These are phyloP conservation scores for Porites cylindrica DNA, from an alignment of 92 coral and sea anemone genomes.

Conservation along the genomic window DNA sequence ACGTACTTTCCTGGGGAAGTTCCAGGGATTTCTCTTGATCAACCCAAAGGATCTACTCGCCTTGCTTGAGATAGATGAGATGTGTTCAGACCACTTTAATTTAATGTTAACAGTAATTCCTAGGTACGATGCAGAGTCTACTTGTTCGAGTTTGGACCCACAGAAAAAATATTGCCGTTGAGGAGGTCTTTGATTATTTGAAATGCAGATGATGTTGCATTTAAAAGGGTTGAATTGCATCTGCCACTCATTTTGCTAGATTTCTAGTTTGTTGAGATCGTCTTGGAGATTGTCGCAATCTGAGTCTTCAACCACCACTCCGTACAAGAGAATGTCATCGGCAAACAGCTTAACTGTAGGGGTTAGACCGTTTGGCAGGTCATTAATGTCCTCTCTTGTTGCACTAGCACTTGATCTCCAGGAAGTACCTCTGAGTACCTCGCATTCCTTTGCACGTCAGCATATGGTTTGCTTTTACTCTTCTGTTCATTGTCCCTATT, in stretches of 20 bases:
- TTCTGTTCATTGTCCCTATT: no score
- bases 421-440: no score
- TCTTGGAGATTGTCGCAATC: conserved; percentile 37
- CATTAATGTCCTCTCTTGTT: neutral
- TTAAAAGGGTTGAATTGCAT: no score
- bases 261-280: conserved; percentile 4
- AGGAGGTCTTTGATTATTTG: conserved; percentile 61
- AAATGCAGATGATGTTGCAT: conserved; percentile 14
- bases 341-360: conserved; percentile 40
- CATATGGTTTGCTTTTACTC: no score
- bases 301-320: neutral
- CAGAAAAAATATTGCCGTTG: neutral
- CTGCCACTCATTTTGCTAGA: no score
- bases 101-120: no score
- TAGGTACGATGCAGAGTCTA: conserved; percentile 29
- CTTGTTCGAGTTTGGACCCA: conserved; percentile 53
- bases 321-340: neutral
- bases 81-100: conserved; percentile 19
- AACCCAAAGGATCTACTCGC: no score
- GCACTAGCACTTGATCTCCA: no score
- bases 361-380: conserved; percentile 36
- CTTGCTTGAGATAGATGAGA: neutral
- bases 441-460: no score
- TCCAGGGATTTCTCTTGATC: no score
- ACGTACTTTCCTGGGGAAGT: no score